Evolutionary conservation across 2,113 vertebrate species (phyloP), one percentile per base, ranked within the genome.

Genomic region (Lampris incognitus): DNA sequence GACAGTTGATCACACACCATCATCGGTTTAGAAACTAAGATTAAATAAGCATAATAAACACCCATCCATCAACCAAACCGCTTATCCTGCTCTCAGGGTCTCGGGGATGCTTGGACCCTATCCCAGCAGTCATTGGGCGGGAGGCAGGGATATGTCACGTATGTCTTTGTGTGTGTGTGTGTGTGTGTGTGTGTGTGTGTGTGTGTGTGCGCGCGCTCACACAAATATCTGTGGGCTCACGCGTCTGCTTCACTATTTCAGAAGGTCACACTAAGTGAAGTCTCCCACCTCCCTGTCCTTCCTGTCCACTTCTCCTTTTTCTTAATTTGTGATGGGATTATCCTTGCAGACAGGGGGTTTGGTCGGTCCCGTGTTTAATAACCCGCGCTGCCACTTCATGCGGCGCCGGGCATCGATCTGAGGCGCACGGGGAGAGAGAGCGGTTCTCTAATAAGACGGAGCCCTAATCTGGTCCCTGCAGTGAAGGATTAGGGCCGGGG

Each of bases 311-410:
- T 88, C 83, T 62, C 77, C 55, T 79, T 64, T 24, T 58, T 70
- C 67, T 87, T 93, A 92, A 92, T 93, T 88, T 90, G 88, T 87
- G 87, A 92, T 89, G 85, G 89, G 89, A 94, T 93, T 93, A 94
- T 85, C 87, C 72, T 24, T 56, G 67, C 68, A 64, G 66, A 78
- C 74, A 68, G 9, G 79, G 85, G 90, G 90, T 91, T 88, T 84
- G 88, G 79, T 74, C 59, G 83, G 87, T 89, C 90, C 82, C 88
- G 80, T 82, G 63, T 94, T 94, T 93, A 93, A 94, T 94, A 95
- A 93, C 90, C 55, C 76, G 63, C 66, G 39, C 80, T 11, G 74
- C 81, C 90, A 92, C 88, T 93, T 92, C 91, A 90, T 84, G 85
- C 85, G 6, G 4, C 80, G 77, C 81, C 60, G 65, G 77, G 83